Percentiles rank a stretch among this genome's conserved stretches.
phyloP scores from a whole-genome alignment of 2,888 invertebrate genomes.

The Lasioglossum villosulum region DNA sequence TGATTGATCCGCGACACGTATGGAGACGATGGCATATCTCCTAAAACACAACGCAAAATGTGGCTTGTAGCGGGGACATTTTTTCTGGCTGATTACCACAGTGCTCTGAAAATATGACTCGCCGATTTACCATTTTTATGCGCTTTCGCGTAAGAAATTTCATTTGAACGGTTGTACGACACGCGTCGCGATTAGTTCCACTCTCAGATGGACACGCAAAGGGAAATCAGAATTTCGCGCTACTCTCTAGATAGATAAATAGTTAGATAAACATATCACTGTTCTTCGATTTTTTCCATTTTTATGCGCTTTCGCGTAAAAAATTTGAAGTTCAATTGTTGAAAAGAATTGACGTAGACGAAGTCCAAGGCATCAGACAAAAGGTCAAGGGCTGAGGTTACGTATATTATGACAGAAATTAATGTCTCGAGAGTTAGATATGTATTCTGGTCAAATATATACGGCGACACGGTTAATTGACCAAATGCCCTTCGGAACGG shows the following conservation, averaged over 20 bases:
- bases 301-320: too few relatives aligned
- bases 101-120: too few relatives aligned
- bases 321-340: neutral
- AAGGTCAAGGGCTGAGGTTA: neutral
- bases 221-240: too few relatives aligned
- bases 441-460: neutral
- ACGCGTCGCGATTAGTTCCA: too few relatives aligned
- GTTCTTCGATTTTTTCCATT: too few relatives aligned
- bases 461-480: neutral
- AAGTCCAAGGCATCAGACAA: neutral
- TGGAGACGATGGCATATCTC: slow-evolving; percentile 68
- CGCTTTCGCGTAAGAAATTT: too few relatives aligned
- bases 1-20: slow-evolving; percentile 84
- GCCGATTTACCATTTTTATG: too few relatives aligned
- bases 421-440: neutral
- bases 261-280: too few relatives aligned
- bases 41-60: neutral
- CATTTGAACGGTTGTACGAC: too few relatives aligned
- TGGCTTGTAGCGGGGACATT: neutral
- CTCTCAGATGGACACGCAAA: too few relatives aligned
- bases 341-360: neutral
- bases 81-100: too few relatives aligned
- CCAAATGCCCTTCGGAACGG: neutral
- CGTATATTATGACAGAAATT: neutral
- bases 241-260: too few relatives aligned